These are phyloP conservation scores for Pachyseris speciosa DNA, from an alignment of 64 coral and sea anemone genomes.

Conservation along the genomic window DNA sequence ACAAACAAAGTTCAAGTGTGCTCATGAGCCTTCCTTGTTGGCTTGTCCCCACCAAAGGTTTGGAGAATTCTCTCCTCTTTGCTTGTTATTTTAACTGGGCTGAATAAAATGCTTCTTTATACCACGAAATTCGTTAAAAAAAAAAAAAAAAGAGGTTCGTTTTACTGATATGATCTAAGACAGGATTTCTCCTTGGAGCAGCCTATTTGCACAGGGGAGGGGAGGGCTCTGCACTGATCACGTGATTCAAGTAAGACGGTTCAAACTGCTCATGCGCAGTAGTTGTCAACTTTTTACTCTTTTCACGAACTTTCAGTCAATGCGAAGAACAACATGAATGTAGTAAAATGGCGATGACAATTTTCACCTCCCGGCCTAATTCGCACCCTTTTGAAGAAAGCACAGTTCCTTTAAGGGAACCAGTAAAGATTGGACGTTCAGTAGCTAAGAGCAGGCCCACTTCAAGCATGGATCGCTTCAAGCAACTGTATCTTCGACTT, in stretches of 20 bases:
- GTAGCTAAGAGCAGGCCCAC: conserved; percentile 94
- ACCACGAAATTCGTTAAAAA: too few species aligned
- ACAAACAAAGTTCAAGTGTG: too few species aligned
- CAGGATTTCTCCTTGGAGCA: too few species aligned
- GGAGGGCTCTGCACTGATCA: background rate
- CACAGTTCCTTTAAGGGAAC: conserved; percentile 77
- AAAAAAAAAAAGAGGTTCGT: too few species aligned
- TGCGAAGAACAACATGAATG: conserved; percentile 78
- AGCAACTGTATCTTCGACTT: conserved; percentile 97
- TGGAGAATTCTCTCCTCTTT: too few species aligned
- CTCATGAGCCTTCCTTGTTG: too few species aligned
- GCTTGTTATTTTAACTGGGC: too few species aligned
- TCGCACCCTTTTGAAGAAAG: conserved; percentile 98
- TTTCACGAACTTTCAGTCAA: conserved; percentile 40
- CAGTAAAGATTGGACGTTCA: conserved; percentile 94
- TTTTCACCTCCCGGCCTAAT: conserved; percentile 96
- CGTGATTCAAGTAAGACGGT: background rate
- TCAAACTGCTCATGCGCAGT: conserved; percentile 23
- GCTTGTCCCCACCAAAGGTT: too few species aligned
- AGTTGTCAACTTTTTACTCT: conserved; percentile 4
- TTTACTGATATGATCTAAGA: too few species aligned
- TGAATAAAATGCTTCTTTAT: too few species aligned
- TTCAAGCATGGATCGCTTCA: too few species aligned
- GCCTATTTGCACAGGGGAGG: background rate
- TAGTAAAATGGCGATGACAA: conserved; percentile 97